Evolutionary conservation across 2,888 invertebrate species (phyloP), one percentile per base, ranked within the genome.

Genomic region (Drosophila borealis): DNA sequence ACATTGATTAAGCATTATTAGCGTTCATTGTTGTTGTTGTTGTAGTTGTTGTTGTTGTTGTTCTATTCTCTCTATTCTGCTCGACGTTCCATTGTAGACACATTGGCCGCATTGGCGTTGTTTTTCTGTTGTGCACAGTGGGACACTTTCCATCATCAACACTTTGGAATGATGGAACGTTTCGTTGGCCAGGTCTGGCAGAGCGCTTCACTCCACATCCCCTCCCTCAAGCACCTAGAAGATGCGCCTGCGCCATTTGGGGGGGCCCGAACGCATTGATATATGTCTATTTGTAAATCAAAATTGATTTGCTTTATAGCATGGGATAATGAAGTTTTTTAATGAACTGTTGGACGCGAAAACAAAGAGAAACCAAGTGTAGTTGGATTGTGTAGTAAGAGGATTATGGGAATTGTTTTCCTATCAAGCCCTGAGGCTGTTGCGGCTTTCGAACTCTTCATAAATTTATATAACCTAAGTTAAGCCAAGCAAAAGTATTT

Each of bases 1-100:
- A 90, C 89, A 90, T 90, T 90, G 88, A 90, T 90, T 90, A 89
- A 89, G 90, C 89, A 87, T 88, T 90, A 86, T 86, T 86, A 86
- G 87, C 75, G 89, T 79, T 85, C 72, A 69, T 87, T 87, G 72
- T 86, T 88, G 80, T 75, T 80, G 72, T 76, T 79, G 80, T 75
- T 80, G 72, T 74, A 75, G 69, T 67, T 79, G 68, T 60, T 66
- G 21, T 80, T 72, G 54, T 72, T 75, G 63, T 78, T 81, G 54
- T 66, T 78, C 56, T 62, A 21, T 51, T 51, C 39, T 51, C 29
- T 71, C 42, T 64, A 48, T 68, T 64, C 74, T 61, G 60, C 57
- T 54, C 48, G 49, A 37, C 19, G 41, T 63, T 59, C 70, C 65
- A 70, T 80, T 83, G 73, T 82, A 63, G 69, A 73, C 59, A 56